Base-by-base conservation (phyloP, 2,888 invertebrate species). In the Chromoteleia sp. region DNA sequence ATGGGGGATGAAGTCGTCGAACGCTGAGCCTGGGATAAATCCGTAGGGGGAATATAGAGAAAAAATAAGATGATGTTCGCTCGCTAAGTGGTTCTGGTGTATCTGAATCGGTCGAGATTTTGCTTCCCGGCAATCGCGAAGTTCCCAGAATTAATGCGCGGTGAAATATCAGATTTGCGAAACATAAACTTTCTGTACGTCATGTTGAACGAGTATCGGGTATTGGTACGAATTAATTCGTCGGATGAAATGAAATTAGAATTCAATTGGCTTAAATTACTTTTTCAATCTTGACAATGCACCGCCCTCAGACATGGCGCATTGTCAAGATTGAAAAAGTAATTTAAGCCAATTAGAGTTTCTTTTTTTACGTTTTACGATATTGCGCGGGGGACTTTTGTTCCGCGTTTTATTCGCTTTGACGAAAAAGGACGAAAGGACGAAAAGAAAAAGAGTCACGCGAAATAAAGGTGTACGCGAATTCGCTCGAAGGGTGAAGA, bases 71-170 rank as follows among this genome's bases (percentile, higher is more conserved):
- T 83, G 86, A 85, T 84, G 71, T 81, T 74, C 80, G 86, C 85
- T 77, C 86, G 86, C 85, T 87, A 89, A 90, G 87, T 88, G 89
- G 87, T 87, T 85, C 83, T 76, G 83, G 67, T 73, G 70, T 84
- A 86, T 88, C 83, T 84, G 73, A 83, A 83, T 82, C 84, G 70
- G 79, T 79, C 54, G 77, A 41, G 70, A 80, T 81, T 81, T 81
- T 45, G n/a, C 45, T 41, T 30, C 30, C n/a, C 36, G 8, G 45
- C 7, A 30, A 45, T 15, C 30, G 43, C 17, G 52, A 71, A 71
- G 54, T 30, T 3, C 39, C 41, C 6, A 36, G 36, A 63, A 17
- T 29, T 29, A 58, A 58, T 52, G 30, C 21, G n/a, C 54, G 1
- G 12, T 61, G 33, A 48, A 48, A 39, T 17, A 19, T 61, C 29